Base-by-base conservation (phyloP, 2,797 vertebrate species). In the Scleropages formosus region DNA sequence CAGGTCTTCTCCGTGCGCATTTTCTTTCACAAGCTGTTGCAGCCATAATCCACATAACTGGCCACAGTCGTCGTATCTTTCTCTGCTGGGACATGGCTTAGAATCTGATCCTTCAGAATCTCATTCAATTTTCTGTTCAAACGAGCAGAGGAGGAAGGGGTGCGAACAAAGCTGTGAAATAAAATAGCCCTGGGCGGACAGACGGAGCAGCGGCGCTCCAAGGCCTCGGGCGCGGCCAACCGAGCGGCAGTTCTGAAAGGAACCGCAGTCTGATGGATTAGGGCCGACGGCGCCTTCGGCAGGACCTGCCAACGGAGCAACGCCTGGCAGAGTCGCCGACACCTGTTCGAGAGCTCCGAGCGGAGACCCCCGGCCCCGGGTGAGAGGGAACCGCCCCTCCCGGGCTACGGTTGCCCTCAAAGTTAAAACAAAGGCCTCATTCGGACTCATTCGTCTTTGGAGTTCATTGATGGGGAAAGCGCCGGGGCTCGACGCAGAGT, bases 391-490 rank as follows among this genome's bases (percentile, higher is more conserved):
- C 31, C 39, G 31, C 31, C 31, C 31, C 31, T 39, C 88, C 89
- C 87, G 85, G 83, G 46, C 61, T 69, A 68, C 59, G 68, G 53
- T 39, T 27, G 62, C 22, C 84, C 86, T 89, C 84, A 74, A 87
- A 89, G 87, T 87, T 84, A 85, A 84, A 90, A 69, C 74, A 74
- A 81, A 63, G 63, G 77, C 76, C 75, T 79, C 76, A 79, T 24
- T 80, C 80, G 85, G 75, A 51, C 85, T 89, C 87, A 89, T 90
- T 92, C 86, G 87, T 88, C 83, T 90, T 90, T 90, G 87, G 90
- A 91, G 89, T 90, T 88, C 86, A 89, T 89, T 85, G 85, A 90
- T 91, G 89, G 88, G 89, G 87, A 90, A 91, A 89, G 88, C 87
- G 88, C 80, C 89, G 87, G 87, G 87, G 87, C 86, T 90, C 87